phyloP scores from a whole-genome alignment of 2,888 invertebrate genomes.

The Agrotis ipsilon region DNA sequence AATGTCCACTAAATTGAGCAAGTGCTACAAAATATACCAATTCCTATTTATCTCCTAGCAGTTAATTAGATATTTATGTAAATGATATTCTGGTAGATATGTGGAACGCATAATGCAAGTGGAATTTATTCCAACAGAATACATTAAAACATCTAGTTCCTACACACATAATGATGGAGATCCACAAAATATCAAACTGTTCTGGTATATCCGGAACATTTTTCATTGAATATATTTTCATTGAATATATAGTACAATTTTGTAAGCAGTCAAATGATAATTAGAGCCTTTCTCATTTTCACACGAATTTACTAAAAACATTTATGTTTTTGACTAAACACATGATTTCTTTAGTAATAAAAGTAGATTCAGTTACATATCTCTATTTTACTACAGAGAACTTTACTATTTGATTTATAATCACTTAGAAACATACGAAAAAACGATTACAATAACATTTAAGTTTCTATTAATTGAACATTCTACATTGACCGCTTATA shows the following conservation, averaged over 20 bases:
- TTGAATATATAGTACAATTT: constrained; percentile 7
- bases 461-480: constrained; percentile 71
- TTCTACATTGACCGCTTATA: constrained; percentile 66
- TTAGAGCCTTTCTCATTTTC: constrained; percentile 31
- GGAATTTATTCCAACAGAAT: constrained; percentile 34
- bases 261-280: constrained; percentile 23
- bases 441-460: constrained; percentile 30
- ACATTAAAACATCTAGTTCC: constrained; percentile 30
- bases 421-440: constrained; percentile 38
- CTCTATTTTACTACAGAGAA: constrained; percentile 17
- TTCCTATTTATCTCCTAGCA: constrained; percentile 48
- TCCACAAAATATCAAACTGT: constrained; percentile 34
- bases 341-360: constrained; percentile 19
- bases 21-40: constrained; percentile 66
- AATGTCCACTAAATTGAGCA: constrained; percentile 83
- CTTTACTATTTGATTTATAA: constrained; percentile 43
- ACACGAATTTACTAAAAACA: constrained; percentile 14
- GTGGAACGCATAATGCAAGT: constrained; percentile 55
- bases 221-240: constrained; percentile 2
- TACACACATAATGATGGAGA: constrained; percentile 31
- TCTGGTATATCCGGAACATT: constrained; percentile 22
- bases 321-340: constrained; percentile 11
- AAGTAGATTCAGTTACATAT: constrained; percentile 23
- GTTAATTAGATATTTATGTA: constrained; percentile 48
- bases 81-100: constrained; percentile 62